These are phyloP conservation scores for Otolemur garnettii DNA, from an alignment of 2,113 vertebrate species.

Conservation along the genomic window DNA sequence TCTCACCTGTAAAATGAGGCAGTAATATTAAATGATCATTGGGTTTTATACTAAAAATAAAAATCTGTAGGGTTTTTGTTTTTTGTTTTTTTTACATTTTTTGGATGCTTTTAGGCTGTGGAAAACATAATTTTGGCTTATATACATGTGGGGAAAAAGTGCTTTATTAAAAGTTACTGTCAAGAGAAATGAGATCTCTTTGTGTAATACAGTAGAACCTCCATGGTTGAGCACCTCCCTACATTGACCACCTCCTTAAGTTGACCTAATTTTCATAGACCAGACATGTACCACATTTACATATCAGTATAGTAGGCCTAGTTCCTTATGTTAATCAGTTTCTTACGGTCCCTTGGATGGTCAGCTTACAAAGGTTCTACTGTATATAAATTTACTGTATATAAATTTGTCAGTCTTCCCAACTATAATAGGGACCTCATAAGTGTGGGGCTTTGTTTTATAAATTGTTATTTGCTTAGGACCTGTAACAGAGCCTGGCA, in stretches of 20 bases:
- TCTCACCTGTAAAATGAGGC: constrained; percentile 1
- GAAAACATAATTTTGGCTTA: neutral
- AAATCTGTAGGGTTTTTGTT: neutral
- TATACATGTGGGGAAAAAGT: neutral
- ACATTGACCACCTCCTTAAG: too few relatives aligned
- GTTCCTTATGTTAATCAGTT: too few relatives aligned
- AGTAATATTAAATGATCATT: neutral
- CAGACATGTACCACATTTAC: too few relatives aligned
- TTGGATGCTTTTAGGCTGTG: neutral
- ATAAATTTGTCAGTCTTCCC: neutral
- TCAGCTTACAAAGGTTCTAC: too few relatives aligned
- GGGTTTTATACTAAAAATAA: constrained; percentile 2
- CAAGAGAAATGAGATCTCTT: constrained; percentile 7
- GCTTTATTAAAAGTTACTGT: neutral
- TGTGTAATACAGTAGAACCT: neutral
- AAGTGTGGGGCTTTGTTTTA: constrained; percentile 3
- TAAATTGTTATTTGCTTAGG: constrained; percentile 28
- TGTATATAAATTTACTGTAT: neutral
- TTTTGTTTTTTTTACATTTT: neutral
- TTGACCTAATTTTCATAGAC: too few relatives aligned
- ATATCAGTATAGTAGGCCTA: too few relatives aligned
- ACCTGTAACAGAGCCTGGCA: neutral
- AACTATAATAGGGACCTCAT: neutral
- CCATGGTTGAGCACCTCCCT: too few relatives aligned
- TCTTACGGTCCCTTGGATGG: too few relatives aligned